Conservation (phyloP, 37 sponge, comb jelly and placozoan genomes). For the Beroe forskalii region DNA sequence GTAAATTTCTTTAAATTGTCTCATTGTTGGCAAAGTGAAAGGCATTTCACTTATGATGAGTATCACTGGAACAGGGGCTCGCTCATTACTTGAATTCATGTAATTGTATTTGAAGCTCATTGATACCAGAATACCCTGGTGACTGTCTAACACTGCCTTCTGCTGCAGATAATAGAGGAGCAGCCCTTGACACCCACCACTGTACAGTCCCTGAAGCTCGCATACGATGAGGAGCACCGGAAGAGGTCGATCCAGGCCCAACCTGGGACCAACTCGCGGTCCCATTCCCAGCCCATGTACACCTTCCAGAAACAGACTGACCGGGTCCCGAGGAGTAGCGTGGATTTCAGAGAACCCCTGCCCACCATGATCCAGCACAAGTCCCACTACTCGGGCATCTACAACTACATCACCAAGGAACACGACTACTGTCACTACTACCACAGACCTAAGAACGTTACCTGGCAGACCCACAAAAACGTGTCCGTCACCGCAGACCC, state of each 20-base stretch:
- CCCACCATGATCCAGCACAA: conserved; percentile 17
- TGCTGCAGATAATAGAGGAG: not conserved
- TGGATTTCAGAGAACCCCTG: not conserved
- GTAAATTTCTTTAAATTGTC: too few species aligned
- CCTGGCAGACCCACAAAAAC: not conserved
- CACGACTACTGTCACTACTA: conserved; percentile 32
- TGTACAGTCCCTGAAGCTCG: not conserved
- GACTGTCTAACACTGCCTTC: too few species aligned
- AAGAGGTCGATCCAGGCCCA: not conserved
- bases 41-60: too few species aligned
- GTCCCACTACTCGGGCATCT: not conserved
- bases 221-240: not conserved
- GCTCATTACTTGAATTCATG: too few species aligned
- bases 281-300: not conserved
- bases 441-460: not conserved
- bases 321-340: not conserved
- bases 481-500: not conserved
- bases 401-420: conserved; percentile 26
- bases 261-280: not conserved
- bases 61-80: too few species aligned
- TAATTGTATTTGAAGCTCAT: too few species aligned
- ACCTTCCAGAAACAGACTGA: not conserved
- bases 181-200: not conserved
- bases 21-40: too few species aligned
- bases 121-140: too few species aligned